Percentiles rank a stretch among this genome's conserved stretches.
Evolutionary conservation across 2,797 vertebrate species (phyloP).

Genomic region (Artibeus lituratus): DNA sequence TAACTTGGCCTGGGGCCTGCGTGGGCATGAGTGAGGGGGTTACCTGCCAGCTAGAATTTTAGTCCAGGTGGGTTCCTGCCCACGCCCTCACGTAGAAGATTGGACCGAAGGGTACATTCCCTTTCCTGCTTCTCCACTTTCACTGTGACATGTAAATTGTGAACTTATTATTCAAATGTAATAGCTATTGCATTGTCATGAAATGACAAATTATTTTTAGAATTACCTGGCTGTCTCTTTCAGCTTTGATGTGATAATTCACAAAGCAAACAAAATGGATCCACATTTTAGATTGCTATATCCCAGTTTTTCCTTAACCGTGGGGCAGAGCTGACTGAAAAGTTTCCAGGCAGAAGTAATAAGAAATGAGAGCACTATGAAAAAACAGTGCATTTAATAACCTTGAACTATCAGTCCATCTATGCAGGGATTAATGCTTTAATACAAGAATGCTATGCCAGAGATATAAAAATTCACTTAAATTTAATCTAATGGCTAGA

Average conservation of each 20-base stretch:
- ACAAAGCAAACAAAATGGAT: not conserved
- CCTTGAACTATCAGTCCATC: not conserved
- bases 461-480: constrained; percentile 36
- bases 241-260: not conserved
- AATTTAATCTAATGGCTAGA: constrained; percentile 45
- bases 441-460: not conserved
- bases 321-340: not conserved
- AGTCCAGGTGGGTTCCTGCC: not conserved
- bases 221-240: not conserved
- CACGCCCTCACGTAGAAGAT: not conserved
- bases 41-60: not conserved
- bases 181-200: not conserved
- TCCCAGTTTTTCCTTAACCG: not conserved
- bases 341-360: not conserved
- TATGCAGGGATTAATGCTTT: not conserved
- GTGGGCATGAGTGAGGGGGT: not conserved
- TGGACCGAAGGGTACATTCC: not conserved
- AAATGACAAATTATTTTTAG: constrained; percentile 33
- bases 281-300: not conserved
- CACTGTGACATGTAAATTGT: not conserved
- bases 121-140: not conserved
- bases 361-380: not conserved
- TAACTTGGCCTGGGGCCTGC: not conserved
- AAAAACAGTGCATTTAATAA: not conserved
- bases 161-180: not conserved